These are phyloP conservation scores for Dermatemys mawii DNA, from an alignment of 2,113 vertebrate species.

Conservation along the genomic window DNA sequence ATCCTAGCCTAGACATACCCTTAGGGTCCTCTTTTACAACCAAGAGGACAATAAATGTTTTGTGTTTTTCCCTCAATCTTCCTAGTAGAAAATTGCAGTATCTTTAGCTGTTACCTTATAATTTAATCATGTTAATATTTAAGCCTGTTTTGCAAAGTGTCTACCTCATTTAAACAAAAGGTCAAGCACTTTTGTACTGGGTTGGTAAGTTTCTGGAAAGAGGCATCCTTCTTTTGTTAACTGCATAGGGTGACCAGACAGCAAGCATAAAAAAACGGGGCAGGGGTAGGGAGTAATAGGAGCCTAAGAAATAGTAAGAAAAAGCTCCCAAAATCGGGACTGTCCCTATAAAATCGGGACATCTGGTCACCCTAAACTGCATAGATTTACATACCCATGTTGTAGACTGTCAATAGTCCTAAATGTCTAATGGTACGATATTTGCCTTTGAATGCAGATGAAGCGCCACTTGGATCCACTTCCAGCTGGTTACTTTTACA, in stretches of 20 bases:
- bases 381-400: background rate
- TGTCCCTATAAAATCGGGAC: too few species aligned
- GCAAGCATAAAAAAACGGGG: too few species aligned
- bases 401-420: background rate
- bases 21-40: background rate
- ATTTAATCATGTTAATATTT: background rate
- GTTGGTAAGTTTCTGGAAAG: background rate
- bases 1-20: background rate
- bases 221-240: background rate
- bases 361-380: too few species aligned
- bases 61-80: background rate
- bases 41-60: background rate
- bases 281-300: too few species aligned
- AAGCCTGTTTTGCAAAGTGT: background rate
- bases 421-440: fast-evolving
- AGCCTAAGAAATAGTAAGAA: too few species aligned
- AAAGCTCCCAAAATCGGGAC: too few species aligned
- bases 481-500: constrained; percentile 93
- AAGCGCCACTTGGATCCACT: constrained; percentile 90
- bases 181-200: background rate
- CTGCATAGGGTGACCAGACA: too few species aligned
- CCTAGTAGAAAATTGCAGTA: too few species aligned
- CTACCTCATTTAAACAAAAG: background rate
- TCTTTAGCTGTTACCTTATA: too few species aligned
- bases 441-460: constrained; percentile 68